Evolutionary conservation across 2,888 invertebrate genomes (phyloP), one percentile per base, ranked within the genome.

Genomic region (Apodemia duryi): DNA sequence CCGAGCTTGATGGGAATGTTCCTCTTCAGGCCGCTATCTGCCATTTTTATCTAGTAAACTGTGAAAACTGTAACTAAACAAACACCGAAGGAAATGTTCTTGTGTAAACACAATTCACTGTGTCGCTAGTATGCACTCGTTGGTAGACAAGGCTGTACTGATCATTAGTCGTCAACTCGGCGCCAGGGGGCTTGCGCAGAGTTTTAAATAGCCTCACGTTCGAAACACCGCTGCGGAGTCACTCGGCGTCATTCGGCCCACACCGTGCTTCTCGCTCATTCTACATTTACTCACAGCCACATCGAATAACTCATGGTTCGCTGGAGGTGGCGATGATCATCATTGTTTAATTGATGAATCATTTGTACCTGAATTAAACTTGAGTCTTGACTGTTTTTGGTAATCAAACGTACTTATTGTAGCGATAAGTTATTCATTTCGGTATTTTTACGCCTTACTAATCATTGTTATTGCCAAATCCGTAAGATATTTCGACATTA

Each of bases 1-100:
- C 97, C 97, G 88, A 97, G 94, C 92, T 96, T 97, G 92, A 98
- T 97, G 80, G 98, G 98, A 93, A 97, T 97, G 93, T 97, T 96
- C 82, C 96, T 95, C 91, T 95, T 96, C 84, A 95, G 95, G 88
- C 94, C 94, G 93, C 95, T 94, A 93, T 97, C 96, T 85, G 96
- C 95, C 97, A 97, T 97, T 93, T 86, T 89, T 81, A 81, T 78
- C 79, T 80, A 75, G 73, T 81, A 71, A 79, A 72, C 70, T 77
- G 76, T 76, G 74, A 74, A 80, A 83, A 81, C 80, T 77, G 78
- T 81, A 79, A 88, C 87, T 88, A 91, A 91, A 91, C 88, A 91
- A 91, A 91, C 91, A 91, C 91, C 86, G 80, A 72, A 73, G 69
- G 80, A 82, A 81, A 83, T 77, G 80, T 83, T 43, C 43, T 43